Evolutionary conservation across 1,140 invertebrate species (phyloP).

Genomic region (Kradibia gibbosae): DNA sequence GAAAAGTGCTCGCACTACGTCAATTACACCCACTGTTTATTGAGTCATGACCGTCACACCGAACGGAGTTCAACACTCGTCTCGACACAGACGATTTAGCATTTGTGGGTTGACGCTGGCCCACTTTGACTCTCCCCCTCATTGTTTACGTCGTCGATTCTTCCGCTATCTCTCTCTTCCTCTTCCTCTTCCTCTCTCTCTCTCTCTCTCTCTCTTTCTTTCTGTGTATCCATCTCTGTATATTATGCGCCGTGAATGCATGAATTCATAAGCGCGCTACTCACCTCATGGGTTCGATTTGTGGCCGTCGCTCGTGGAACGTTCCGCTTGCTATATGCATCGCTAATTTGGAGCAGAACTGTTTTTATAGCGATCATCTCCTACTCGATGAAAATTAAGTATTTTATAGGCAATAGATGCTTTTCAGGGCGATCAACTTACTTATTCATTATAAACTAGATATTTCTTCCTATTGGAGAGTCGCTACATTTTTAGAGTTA

Average conservation of each 20-base stretch:
- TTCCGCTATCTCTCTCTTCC: too few relatives aligned
- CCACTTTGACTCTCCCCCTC: constrained; percentile 31
- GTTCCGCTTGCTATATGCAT: not conserved
- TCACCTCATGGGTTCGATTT: not conserved
- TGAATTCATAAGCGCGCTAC: constrained; percentile 11
- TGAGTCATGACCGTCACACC: constrained; percentile 54
- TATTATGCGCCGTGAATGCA: constrained; percentile 34
- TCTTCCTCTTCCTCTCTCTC: too few relatives aligned
- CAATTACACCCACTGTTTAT: constrained; percentile 45
- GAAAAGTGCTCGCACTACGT: not conserved
- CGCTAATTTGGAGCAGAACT: not conserved
- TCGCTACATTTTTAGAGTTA: too few relatives aligned
- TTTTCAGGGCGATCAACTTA: too few relatives aligned
- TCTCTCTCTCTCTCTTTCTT: constrained; percentile 17
- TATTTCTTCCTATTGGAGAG: too few relatives aligned
- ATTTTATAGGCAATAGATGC: too few relatives aligned
- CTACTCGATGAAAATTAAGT: too few relatives aligned
- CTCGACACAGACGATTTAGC: constrained; percentile 35
- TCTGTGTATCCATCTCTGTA: not conserved
- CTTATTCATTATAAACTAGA: too few relatives aligned
- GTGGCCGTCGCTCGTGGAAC: not conserved
- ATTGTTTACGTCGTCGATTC: not conserved
- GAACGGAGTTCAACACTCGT: constrained; percentile 12
- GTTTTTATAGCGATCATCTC: not conserved
- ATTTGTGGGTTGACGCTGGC: constrained; percentile 53